Evolutionary conservation across 2,797 vertebrate species (phyloP).

Genomic region (Leucoraja ocellata): DNA sequence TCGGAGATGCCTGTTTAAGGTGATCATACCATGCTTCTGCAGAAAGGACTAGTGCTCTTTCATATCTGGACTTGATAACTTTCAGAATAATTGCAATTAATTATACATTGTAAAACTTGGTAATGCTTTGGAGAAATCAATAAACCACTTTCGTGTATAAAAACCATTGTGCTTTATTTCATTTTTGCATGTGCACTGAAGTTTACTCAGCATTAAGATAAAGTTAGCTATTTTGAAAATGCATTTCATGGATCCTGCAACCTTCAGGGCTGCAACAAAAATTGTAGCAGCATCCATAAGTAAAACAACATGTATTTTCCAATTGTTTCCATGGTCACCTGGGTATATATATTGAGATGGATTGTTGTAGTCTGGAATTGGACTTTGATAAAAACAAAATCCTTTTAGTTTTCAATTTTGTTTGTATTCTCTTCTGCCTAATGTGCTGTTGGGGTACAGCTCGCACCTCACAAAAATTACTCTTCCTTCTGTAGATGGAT

Average conservation of each 20-base stretch:
- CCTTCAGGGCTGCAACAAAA: background rate
- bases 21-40: background rate
- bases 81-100: constrained; percentile 19
- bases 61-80: background rate
- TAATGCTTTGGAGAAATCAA: constrained; percentile 13
- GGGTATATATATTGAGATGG: background rate
- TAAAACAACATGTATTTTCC: background rate
- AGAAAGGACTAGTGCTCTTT: background rate
- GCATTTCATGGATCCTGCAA: background rate
- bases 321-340: background rate
- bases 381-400: background rate
- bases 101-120: constrained; percentile 15
- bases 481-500: too few species aligned
- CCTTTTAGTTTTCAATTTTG: background rate
- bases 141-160: constrained; percentile 28
- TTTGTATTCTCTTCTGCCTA: background rate
- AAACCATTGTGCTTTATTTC: background rate
- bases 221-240: background rate
- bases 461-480: background rate
- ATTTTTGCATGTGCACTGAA: background rate
- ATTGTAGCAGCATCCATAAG: background rate
- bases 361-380: background rate
- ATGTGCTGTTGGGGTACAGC: background rate
- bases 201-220: background rate
- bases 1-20: constrained; percentile 1